Evolutionary conservation across 2,888 invertebrate species (phyloP), one percentile per base, ranked within the genome.

Genomic region (Megaustenia siamemsis): DNA sequence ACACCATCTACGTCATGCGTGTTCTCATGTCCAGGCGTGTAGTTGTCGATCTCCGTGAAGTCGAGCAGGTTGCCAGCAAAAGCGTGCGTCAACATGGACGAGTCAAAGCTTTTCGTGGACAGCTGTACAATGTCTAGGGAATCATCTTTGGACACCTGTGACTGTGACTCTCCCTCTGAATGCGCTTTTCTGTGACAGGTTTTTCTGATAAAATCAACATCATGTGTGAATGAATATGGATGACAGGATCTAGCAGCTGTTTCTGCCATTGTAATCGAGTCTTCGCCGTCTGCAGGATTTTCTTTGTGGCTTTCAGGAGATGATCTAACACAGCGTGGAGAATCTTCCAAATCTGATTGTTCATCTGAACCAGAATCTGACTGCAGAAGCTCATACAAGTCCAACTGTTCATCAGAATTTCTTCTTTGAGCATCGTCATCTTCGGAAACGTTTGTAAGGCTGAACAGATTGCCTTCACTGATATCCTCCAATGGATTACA

Each of bases 81-180:
- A 49, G 49, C 28, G 24, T 76, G 76, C 2, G 76, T 35, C 38
- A 76, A 12, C 15, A 28, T 56, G 18, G 76, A 32, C 12, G 28
- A 24, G 35, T 76, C 76, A 53, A 76, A 76, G 35, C 76, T 76
- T 53, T 53, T n/a, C 32, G 76, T 76, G 1, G 53, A 76, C 5
- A 76, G 28, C 56, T 76, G 49, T 0, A 10, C 21, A 38, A 76
- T 53, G 15, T 76, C 53, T 6, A 76, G 53, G 10, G 53, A 53
- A 0, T 53, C 76, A 35, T 76, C 76, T 18, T 35, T n/a, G 12
- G 71, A 71, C 12, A n/a, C n/a, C n/a, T 12, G n/a, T 6, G 15
- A 2, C 8, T 71, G n/a, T 43, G 43, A 43, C 43, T 71, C 71
- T n/a, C 71, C 71, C 28, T n/a, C 71, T 6, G 71, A 71, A n/a